Percentiles rank a stretch among this genome's conserved stretches.
These are phyloP conservation scores for Odontesthes bonariensis DNA, from an alignment of 2,113 vertebrate species.

Conservation along the genomic window DNA sequence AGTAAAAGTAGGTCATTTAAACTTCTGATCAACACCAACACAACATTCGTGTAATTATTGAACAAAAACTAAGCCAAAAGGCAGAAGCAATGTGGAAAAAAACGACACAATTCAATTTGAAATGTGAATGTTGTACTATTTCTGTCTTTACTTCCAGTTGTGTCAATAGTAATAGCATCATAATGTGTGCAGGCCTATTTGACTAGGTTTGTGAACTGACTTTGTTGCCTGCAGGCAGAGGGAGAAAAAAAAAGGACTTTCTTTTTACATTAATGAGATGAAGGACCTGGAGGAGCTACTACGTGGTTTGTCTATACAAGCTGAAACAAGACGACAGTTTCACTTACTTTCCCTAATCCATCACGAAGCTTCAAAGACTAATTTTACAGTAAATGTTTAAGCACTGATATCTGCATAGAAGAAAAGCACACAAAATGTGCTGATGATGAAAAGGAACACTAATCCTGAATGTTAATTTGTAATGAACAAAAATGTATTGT, in stretches of 20 bases:
- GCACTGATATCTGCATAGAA: constrained; percentile 1
- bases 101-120: not conserved
- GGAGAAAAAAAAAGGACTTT: constrained; percentile 33
- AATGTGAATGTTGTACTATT: no score
- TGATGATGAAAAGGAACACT: constrained; percentile 2
- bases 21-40: not conserved
- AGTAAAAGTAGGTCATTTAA: not conserved
- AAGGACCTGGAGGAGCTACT: constrained; percentile 74
- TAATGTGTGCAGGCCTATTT: not conserved
- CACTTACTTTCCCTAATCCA: not conserved
- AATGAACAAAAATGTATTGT: constrained; percentile 4
- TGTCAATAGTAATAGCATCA: no score
- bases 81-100: not conserved
- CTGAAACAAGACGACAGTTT: constrained; percentile 5
- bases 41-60: not conserved
- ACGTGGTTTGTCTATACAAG: not conserved
- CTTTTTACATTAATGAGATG: constrained; percentile 55
- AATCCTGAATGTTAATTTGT: not conserved
- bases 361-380: constrained; percentile 3
- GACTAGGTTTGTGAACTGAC: constrained; percentile 20
- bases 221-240: constrained; percentile 58
- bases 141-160: no score
- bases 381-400: constrained; percentile 66
- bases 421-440: not conserved
- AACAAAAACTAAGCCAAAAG: not conserved